phyloP scores from a whole-genome alignment of 2,888 invertebrate species.

The Zele albiditarsus region DNA sequence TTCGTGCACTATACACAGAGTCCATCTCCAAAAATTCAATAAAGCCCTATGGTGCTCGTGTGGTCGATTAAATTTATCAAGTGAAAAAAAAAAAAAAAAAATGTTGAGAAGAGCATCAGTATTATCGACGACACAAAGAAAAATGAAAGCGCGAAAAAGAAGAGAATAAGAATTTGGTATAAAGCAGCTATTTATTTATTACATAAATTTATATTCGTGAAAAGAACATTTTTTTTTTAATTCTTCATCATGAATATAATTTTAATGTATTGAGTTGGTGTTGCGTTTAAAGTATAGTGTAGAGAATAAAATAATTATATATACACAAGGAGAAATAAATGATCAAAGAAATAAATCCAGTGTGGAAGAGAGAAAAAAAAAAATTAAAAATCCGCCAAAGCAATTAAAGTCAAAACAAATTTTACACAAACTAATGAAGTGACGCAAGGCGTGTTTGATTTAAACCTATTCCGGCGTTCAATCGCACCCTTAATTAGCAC shows the following conservation, averaged over 20 bases:
- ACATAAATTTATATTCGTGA: background rate
- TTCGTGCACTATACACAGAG: constrained; percentile 48
- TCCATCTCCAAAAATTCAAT: constrained; percentile 64
- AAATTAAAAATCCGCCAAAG: background rate
- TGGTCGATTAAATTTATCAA: constrained; percentile 70
- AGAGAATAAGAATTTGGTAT: background rate
- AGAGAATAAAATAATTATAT: too few species aligned
- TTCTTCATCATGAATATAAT: background rate
- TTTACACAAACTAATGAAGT: constrained; percentile 15
- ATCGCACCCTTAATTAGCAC: constrained; percentile 66
- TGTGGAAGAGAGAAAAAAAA: background rate
- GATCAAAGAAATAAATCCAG: background rate
- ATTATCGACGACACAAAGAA: constrained; percentile 43
- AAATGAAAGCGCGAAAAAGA: constrained; percentile 7
- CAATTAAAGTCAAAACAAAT: background rate
- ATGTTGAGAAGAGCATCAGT: constrained; percentile 59
- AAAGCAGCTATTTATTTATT: background rate
- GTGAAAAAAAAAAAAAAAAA: constrained; percentile 70
- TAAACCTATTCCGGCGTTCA: constrained; percentile 46
- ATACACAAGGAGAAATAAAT: background rate
- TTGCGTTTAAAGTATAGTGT: background rate
- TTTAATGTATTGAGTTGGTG: background rate
- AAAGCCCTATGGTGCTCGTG: constrained; percentile 54
- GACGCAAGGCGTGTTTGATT: constrained; percentile 8
- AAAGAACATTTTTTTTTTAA: too few species aligned